Evolutionary conservation across 2,797 vertebrate species (phyloP), one percentile per base, ranked within the genome.

Genomic region (Coccyzus lansbergi): DNA sequence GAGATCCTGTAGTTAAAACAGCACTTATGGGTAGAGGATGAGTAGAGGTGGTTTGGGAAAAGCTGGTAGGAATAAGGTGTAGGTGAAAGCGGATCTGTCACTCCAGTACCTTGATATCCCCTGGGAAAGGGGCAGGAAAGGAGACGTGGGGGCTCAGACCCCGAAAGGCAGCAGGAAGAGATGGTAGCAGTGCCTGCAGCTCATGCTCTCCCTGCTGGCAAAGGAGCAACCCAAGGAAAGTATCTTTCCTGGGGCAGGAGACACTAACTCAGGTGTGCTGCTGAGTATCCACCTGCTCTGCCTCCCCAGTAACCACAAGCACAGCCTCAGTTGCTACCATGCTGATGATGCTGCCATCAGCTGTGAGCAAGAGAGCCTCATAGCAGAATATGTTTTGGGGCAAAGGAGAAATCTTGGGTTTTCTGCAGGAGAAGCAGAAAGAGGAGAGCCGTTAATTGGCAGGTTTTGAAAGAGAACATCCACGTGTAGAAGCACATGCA

Each of bases 21-120:
- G 29, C 24, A 42, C 16, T 11, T 17, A 2, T 3, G 21, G 65
- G 38, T 12, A 11, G 55, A 22, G 18, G 46, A 25, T 36, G 18
- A 5, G 38, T n/a, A 68, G 48, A 70, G 48, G 22, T 40, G 48
- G 15, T 56, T 68, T 12, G 21, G 55, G 15, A 83, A 10, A 0
- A 3, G n/a, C 29, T 21, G 65, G 12, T 5, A 6, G 38, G 44
- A 19, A 29, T 0, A 59, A 70, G 38, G 15, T 7, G 2, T 13
- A 58, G 70, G 16, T 28, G 21, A 24, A 21, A 53, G 26, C 1
- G 1, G 40, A 72, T 67, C 20, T 36, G 2, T 60, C 4, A 4
- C 44, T 56, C n/a, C 1, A 1, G 31, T 12, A 46, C 2, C 5
- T 21, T 0, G 0, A 33, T 68, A 16, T 40, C 11, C n/a, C 31